These are phyloP conservation scores for Dusona sp. DNA, from an alignment of 2,888 invertebrate species.

Conservation along the genomic window DNA sequence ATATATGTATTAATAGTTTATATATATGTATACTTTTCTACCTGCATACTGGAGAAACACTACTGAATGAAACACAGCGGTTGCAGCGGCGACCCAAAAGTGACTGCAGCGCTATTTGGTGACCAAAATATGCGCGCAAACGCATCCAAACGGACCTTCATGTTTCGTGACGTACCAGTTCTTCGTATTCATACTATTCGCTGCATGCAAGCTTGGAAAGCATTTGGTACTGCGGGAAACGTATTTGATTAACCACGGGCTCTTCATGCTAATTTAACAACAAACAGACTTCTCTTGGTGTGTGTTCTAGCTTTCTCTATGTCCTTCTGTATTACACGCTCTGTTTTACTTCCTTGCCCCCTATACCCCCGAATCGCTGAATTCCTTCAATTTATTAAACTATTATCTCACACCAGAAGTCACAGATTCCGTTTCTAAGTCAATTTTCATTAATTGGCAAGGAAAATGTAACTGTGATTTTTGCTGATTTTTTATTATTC, in stretches of 20 bases:
- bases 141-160: constrained; percentile 38
- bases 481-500: neutral
- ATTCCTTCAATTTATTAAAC: neutral
- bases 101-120: constrained; percentile 31
- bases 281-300: constrained; percentile 28
- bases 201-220: constrained; percentile 34
- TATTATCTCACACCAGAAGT: neutral
- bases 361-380: neutral
- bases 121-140: constrained; percentile 31
- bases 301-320: constrained; percentile 7
- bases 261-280: constrained; percentile 57
- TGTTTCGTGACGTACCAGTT: constrained; percentile 25
- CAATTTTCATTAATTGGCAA: neutral
- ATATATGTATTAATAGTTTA: neutral
- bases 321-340: constrained; percentile 8
- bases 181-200: constrained; percentile 28
- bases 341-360: neutral
- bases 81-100: constrained; percentile 12
- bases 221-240: constrained; percentile 50
- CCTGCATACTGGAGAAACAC: constrained; percentile 5
- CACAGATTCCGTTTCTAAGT: neutral
- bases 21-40: neutral
- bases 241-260: constrained; percentile 64
- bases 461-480: neutral
- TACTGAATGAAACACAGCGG: constrained; percentile 13